phyloP scores from a whole-genome alignment of 1,140 invertebrate species.

The Zelostemma sp. region DNA sequence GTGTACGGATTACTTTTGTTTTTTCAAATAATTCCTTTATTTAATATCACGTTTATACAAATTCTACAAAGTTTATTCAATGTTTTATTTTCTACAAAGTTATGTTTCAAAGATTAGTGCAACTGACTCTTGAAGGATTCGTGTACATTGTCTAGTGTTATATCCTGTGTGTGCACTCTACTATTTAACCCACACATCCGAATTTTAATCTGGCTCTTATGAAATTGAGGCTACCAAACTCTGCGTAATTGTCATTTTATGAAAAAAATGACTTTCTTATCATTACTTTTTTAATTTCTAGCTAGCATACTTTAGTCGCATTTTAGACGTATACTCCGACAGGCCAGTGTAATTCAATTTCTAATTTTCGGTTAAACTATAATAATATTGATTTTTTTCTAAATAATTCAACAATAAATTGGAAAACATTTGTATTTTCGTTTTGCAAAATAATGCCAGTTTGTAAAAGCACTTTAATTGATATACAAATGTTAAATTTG shows the following conservation, averaged over 20 bases:
- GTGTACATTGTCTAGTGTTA: constrained; percentile 72
- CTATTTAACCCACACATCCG: constrained; percentile 63
- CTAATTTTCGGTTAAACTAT: too few relatives aligned
- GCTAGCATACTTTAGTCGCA: constrained; percentile 25
- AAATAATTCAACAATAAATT: too few relatives aligned
- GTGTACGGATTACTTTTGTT: too few relatives aligned
- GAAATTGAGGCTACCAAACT: constrained; percentile 29
- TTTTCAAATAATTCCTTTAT: too few relatives aligned
- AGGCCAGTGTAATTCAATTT: too few relatives aligned
- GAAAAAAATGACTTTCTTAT: constrained; percentile 9
- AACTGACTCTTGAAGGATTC: constrained; percentile 67
- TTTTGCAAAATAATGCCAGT: too few relatives aligned
- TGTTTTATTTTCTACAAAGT: constrained; percentile 7
- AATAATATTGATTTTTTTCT: too few relatives aligned
- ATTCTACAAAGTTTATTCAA: too few relatives aligned
- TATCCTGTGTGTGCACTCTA: constrained; percentile 69
- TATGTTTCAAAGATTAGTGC: constrained; percentile 35
- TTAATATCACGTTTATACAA: too few relatives aligned
- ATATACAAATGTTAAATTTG: constrained; percentile 6
- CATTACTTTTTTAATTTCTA: constrained; percentile 12
- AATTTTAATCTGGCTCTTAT: constrained; percentile 48
- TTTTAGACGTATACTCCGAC: constrained; percentile 31
- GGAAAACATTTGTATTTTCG: too few relatives aligned
- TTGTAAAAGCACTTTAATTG: too few relatives aligned
- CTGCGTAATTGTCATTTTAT: constrained; percentile 26